Conservation (phyloP, 2,113 vertebrate genomes). For the Perccottus glenii region DNA sequence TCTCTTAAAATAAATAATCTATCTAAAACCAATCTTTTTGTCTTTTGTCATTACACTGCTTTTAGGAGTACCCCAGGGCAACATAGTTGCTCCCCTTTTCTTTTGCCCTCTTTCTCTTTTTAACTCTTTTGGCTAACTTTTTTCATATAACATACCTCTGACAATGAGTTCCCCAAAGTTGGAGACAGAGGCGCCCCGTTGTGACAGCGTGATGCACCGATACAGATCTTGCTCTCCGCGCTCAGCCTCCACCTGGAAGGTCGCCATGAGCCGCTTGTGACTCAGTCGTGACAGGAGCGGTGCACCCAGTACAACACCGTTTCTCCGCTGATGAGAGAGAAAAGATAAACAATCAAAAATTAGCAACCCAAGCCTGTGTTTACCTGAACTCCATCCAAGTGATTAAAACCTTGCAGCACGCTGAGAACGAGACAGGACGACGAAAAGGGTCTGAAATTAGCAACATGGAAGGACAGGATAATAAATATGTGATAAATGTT, state of each 20-base stretch:
- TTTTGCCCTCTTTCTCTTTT: not conserved
- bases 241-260: conserved; percentile 86
- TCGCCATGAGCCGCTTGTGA: conserved; percentile 89
- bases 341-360: conserved; percentile 26
- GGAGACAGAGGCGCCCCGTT: conserved; percentile 87
- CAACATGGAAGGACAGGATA: conserved; percentile 41
- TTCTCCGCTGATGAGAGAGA: conserved; percentile 82
- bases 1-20: no score
- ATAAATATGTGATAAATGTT: conserved; percentile 53
- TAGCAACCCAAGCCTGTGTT: conserved; percentile 13
- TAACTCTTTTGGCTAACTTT: no score
- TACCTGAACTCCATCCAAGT: conserved; percentile 31
- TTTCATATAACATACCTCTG: conserved; percentile 80
- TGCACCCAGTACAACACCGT: conserved; percentile 76
- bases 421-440: conserved; percentile 32
- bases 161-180: conserved; percentile 96
- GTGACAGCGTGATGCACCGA: conserved; percentile 89
- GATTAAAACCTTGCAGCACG: conserved; percentile 24
- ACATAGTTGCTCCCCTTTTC: not conserved
- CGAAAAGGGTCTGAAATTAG: conserved; percentile 35
- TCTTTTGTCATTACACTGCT: no score
- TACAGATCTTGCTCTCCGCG: conserved; percentile 89
- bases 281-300: conserved; percentile 84
- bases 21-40: no score
- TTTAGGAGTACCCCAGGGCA: not conserved